Base-by-base conservation (phyloP, 1,140 invertebrate species). In the Akabosia matsudoensis region DNA sequence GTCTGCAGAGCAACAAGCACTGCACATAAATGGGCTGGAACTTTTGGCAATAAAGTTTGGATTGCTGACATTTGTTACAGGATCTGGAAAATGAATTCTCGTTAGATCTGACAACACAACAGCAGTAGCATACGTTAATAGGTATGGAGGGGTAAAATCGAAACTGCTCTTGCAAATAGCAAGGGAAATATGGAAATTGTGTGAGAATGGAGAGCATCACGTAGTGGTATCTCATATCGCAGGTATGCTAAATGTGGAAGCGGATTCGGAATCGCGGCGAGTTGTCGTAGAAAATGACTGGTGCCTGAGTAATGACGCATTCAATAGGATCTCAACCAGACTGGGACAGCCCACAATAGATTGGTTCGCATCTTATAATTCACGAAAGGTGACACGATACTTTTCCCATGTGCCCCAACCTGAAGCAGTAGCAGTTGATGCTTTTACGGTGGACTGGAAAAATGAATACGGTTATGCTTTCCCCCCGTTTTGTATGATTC, bases 21-120 rank as follows among this genome's bases (percentile, higher is more conserved):
- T 45, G 7, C 18, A 45, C 18, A 45, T 18, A 45, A 45, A 45
- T 45, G 37, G n/a, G n/a, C n/a, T 64, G 24, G 56, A 64, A 64
- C 18, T 64, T 10, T 22, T 71, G 16, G 70, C 70, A 10, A 13
- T 71, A 4, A 7, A 22, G 24, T 30, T 30, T 71, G 26, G 33
- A 4, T 30, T 31, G 10, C 24, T 31, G 10, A 30, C 18, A 7
- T 33, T 71, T 30, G 10, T 18, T 33, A 33, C 13, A n/a, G 28
- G 4, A 4, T 30, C 13, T 14, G 24, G 24, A 30, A 14, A 14
- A 33, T 4, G 18, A 10, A 71, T 71, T 33, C 33, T 71, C 13
- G 10, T 28, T 33, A 4, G 70, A 13, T 22, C 33, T 7, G 70
- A 71, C 24, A 71, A 71, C 70, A 71, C 70, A 7, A 71, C 70